A percentile compares a stretch with the other conserved stretches of the same genome.
These are phyloP conservation scores for Phylloscopus whistleri DNA, from an alignment of 2,113 vertebrate species.

Conservation along the genomic window DNA sequence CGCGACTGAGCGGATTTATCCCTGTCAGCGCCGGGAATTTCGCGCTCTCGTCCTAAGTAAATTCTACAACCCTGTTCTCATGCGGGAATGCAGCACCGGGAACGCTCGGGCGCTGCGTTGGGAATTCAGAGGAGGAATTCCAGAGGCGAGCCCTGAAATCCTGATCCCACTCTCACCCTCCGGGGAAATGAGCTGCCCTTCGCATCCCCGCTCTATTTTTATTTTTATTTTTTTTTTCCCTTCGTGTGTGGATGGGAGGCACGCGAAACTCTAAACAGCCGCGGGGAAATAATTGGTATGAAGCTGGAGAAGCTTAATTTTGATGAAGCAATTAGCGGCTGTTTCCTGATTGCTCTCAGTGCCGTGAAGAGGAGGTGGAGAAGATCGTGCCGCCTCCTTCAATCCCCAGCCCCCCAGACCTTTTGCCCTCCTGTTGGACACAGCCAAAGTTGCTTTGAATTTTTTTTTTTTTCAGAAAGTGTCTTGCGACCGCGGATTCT, in stretches of 20 bases:
- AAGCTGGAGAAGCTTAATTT: constrained; percentile 40
- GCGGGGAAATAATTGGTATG: constrained; percentile 36
- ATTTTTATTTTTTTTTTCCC: too few relatives aligned
- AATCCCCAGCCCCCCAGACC: constrained; percentile 28
- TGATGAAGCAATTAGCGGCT: constrained; percentile 57
- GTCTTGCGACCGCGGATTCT: constrained; percentile 74
- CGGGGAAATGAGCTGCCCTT: background rate
- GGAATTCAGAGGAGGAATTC: background rate
- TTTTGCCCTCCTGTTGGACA: constrained; percentile 62
- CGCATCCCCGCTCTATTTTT: background rate
- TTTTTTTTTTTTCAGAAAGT: constrained; percentile 73
- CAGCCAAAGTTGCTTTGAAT: constrained; percentile 68
- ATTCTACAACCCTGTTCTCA: constrained; percentile 41
- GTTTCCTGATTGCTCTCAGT: constrained; percentile 45
- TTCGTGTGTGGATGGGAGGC: background rate
- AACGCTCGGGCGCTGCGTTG: background rate
- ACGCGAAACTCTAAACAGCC: background rate
- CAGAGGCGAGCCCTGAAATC: background rate
- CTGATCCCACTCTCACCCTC: background rate
- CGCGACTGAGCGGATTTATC: constrained; percentile 52
- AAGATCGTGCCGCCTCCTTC: constrained; percentile 19
- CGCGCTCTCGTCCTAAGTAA: constrained; percentile 21
- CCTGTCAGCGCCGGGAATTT: constrained; percentile 62
- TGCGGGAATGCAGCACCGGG: background rate
- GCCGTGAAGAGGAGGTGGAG: constrained; percentile 15